Base-by-base conservation (phyloP, 2,797 vertebrate species). In the Meda fulgida region DNA sequence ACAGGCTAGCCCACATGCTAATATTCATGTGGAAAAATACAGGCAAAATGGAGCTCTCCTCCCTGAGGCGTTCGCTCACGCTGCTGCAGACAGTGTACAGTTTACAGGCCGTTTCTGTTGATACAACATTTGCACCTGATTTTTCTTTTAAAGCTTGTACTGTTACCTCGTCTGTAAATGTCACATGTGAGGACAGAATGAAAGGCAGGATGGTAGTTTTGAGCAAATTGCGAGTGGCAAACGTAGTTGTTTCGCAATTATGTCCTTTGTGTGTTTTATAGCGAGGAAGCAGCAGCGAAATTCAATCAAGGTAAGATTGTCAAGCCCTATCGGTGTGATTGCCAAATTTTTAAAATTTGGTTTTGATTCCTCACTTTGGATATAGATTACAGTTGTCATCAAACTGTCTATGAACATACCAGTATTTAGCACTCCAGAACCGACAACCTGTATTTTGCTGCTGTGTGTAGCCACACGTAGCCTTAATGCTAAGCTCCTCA, bases 41-140 rank as follows among this genome's bases (percentile, higher is more conserved):
- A 66, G 67, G 6, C 67, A 46, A 75, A 80, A 66, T 67, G 66
- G 60, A 73, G 43, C 66, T 53, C 21, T 29, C 58, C 53, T 72
- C 55, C 70, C 73, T 16, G 65, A 70, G 73, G 83, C 48, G n/a
- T 46, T 43, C 3, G 1, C 13, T 43, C 3, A 0, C 13, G 23
- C 83, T 78, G 38, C 63, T 58, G 82, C 82, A 84, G 73, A 69
- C 46, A 67, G 31, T 67, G 60, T 36, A 8, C 51, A 29, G 19
- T 71, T 78, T 77, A 55, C 31, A 70, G 65, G 26, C 76, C 23
- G 31, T 81, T 84, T 84, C 43, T 73, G 85, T 84, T 78, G 85
- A 79, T 83, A 81, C 66, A 84, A 75, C 67, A 63, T 85, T 78
- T 81, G 67, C 83, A 87, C 48, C 76, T 83, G 85, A 79, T 86